phyloP scores from a whole-genome alignment of 2,113 vertebrate genomes.

The Gorsachius goisagi region DNA sequence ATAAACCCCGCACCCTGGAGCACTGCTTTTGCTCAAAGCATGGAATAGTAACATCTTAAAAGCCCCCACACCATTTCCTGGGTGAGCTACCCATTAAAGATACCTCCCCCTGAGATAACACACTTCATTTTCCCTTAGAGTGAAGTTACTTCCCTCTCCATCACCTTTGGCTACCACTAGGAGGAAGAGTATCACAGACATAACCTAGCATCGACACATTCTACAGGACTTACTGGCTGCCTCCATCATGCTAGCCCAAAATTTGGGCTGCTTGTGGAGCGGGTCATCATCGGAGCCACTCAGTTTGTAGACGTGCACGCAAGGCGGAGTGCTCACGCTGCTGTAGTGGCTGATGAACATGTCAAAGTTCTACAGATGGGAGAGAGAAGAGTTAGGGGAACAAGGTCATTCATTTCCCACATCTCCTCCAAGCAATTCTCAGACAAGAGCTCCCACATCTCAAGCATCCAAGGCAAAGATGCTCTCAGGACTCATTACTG shows the following conservation, averaged over 20 bases:
- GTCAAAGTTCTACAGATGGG: constrained; percentile 85
- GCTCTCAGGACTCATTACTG: background rate
- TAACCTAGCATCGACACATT: fast-evolving
- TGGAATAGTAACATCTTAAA: background rate
- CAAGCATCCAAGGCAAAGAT: background rate
- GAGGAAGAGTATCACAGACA: background rate
- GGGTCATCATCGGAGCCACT: constrained; percentile 82
- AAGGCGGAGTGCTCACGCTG: constrained; percentile 91
- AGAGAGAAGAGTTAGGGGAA: background rate
- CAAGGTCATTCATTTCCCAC: background rate
- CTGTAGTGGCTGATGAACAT: constrained; percentile 99
- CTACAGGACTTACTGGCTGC: constrained; percentile 82
- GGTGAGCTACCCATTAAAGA: background rate
- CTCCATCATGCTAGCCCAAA: constrained; percentile 99
- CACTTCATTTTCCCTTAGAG: background rate
- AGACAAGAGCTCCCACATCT: background rate
- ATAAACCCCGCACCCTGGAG: background rate
- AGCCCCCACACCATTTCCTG: background rate
- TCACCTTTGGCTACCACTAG: background rate
- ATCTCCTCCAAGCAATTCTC: background rate
- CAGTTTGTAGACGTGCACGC: constrained; percentile 95
- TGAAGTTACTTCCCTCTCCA: background rate
- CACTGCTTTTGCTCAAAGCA: background rate
- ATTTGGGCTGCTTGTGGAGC: constrained; percentile 87
- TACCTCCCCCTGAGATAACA: fast-evolving